These are phyloP conservation scores for Meriones unguiculatus DNA, from an alignment of 2,113 vertebrate species.

Conservation along the genomic window DNA sequence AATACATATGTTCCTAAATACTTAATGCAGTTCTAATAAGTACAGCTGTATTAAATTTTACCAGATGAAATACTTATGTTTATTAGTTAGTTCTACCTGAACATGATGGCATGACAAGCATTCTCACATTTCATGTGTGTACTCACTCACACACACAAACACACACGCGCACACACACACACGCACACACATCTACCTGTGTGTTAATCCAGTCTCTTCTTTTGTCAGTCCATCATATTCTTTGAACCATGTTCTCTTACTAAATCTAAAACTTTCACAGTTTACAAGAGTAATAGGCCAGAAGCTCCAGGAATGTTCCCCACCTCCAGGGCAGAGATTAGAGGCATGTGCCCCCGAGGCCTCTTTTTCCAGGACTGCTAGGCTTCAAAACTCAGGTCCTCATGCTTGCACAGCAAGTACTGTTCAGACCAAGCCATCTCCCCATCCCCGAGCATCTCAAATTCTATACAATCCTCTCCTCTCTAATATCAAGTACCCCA, in stretches of 20 bases:
- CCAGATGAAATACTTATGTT: neutral
- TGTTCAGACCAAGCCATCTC: neutral
- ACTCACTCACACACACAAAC: no score
- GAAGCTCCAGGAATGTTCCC: neutral
- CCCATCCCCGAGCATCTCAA: neutral
- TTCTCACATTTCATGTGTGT: neutral
- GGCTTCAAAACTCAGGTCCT: neutral
- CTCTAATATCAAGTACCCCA: neutral
- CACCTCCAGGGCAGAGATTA: neutral
- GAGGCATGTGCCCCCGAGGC: no score
- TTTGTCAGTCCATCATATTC: neutral
- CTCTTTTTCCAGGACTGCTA: neutral
- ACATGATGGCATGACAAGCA: neutral
- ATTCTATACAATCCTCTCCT: neutral
- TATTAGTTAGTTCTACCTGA: slow-evolving; percentile 1
- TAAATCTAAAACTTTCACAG: neutral
- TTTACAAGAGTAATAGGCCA: neutral
- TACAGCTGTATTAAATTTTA: neutral
- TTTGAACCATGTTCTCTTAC: no score
- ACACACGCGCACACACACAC: no score
- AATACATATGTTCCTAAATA: neutral
- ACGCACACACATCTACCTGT: neutral
- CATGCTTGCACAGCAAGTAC: neutral
- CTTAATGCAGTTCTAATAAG: slow-evolving; percentile 15
- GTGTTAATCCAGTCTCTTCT: neutral